These are phyloP conservation scores for Stictonetta naevosa DNA, from an alignment of 2,113 vertebrate species.

Conservation along the genomic window DNA sequence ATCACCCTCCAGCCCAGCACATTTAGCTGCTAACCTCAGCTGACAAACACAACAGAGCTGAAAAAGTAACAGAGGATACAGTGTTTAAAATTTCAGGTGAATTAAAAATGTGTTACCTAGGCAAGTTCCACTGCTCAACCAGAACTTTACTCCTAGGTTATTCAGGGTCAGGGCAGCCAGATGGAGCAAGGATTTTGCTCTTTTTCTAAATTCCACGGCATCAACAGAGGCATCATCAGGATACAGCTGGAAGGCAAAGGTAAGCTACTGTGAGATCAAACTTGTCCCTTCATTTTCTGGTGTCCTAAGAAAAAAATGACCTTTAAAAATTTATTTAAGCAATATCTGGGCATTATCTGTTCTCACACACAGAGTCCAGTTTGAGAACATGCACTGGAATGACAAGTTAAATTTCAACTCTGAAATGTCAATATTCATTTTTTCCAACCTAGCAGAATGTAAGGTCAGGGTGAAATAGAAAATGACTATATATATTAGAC, in stretches of 20 bases:
- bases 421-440: background rate
- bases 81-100: background rate
- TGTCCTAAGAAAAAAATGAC: background rate
- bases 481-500: background rate
- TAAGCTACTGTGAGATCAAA: background rate
- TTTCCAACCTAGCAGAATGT: background rate
- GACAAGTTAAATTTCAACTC: background rate
- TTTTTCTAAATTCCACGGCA: slow-evolving; percentile 87
- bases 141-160: slow-evolving; percentile 85
- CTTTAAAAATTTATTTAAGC: background rate
- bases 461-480: background rate
- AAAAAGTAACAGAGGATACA: background rate
- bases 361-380: background rate
- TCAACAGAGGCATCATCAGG: slow-evolving; percentile 88
- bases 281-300: background rate
- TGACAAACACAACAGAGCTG: background rate
- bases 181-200: slow-evolving; percentile 87
- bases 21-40: background rate
- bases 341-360: background rate
- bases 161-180: slow-evolving; percentile 82
- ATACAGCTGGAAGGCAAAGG: slow-evolving; percentile 81
- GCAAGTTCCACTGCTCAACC: slow-evolving; percentile 97
- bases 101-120: slow-evolving; percentile 81
- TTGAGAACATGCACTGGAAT: background rate
- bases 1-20: background rate